Percentiles rank a stretch among this genome's conserved stretches.
Conservation (phyloP, 2,113 vertebrate species). For the Zosterops japonicus region DNA sequence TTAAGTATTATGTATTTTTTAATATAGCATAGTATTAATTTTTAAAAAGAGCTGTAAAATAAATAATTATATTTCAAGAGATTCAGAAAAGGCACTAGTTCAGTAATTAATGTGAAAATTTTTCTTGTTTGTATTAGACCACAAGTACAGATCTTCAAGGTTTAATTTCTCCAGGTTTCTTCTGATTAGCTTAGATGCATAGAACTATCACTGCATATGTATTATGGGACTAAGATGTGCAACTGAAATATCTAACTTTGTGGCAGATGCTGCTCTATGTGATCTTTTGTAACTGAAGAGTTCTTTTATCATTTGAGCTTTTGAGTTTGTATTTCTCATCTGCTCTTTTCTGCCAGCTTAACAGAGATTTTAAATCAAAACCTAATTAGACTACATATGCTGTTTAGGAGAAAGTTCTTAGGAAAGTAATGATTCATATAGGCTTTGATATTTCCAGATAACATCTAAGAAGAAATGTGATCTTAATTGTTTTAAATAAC, state of each 20-base stretch:
- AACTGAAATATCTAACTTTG: neutral
- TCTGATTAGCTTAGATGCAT: neutral
- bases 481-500: constrained; percentile 39
- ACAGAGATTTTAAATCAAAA: constrained; percentile 43
- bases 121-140: neutral
- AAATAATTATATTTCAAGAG: neutral
- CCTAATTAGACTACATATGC: constrained; percentile 53
- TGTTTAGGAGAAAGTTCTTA: constrained; percentile 41
- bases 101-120: neutral
- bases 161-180: neutral
- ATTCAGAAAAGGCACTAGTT: neutral
- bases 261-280: constrained; percentile 17
- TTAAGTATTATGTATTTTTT: neutral
- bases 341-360: constrained; percentile 32
- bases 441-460: constrained; percentile 42
- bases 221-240: neutral
- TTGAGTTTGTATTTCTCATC: constrained; percentile 32
- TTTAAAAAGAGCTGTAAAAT: neutral
- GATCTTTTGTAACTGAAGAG: constrained; percentile 45
- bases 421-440: constrained; percentile 47
- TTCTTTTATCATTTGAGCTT: constrained; percentile 42
- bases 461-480: neutral
- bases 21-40: neutral
- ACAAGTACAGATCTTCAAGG: neutral
- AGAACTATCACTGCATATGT: neutral